phyloP scores from a whole-genome alignment of 1,140 invertebrate species.

The Drosophila lowei region DNA sequence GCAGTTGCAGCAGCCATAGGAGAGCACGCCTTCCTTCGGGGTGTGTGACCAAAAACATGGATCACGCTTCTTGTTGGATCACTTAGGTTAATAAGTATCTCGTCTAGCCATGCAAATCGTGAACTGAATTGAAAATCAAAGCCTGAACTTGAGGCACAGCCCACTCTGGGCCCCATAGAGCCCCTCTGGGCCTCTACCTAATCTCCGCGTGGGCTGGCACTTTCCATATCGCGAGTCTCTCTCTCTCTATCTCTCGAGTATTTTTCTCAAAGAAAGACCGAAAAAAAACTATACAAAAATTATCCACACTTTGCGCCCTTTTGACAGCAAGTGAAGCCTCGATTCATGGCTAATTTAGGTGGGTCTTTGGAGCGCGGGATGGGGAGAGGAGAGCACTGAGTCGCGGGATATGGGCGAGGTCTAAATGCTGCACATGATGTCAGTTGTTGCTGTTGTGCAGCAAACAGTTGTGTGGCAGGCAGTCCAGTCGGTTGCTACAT shows the following conservation, averaged over 20 bases:
- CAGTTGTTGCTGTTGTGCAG: conserved; percentile 22
- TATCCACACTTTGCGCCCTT: conserved; percentile 65
- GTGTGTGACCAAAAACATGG: conserved; percentile 57
- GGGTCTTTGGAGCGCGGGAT: neutral
- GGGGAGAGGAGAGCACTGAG: neutral
- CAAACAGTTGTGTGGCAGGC: neutral
- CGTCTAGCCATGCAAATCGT: conserved; percentile 62
- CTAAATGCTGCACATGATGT: conserved; percentile 54
- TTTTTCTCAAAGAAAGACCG: conserved; percentile 31
- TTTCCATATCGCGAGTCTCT: conserved; percentile 28
- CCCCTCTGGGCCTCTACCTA: neutral
- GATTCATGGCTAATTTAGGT: conserved; percentile 44
- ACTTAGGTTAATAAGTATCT: conserved; percentile 60
- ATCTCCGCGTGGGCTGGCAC: conserved; percentile 44
- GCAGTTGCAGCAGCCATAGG: neutral
- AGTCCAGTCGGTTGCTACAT: conserved; percentile 44
- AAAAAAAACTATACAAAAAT: conserved; percentile 19
- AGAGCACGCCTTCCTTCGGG: conserved; percentile 28
- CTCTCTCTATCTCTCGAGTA: conserved; percentile 1
- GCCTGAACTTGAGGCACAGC: conserved; percentile 52
- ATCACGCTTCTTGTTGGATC: conserved; percentile 58
- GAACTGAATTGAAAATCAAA: conserved; percentile 52
- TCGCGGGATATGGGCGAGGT: conserved; percentile 43
- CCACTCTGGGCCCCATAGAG: neutral
- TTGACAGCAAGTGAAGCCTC: conserved; percentile 45